phyloP scores from a whole-genome alignment of 2,888 invertebrate genomes.

The Oligia fasciuncula region DNA sequence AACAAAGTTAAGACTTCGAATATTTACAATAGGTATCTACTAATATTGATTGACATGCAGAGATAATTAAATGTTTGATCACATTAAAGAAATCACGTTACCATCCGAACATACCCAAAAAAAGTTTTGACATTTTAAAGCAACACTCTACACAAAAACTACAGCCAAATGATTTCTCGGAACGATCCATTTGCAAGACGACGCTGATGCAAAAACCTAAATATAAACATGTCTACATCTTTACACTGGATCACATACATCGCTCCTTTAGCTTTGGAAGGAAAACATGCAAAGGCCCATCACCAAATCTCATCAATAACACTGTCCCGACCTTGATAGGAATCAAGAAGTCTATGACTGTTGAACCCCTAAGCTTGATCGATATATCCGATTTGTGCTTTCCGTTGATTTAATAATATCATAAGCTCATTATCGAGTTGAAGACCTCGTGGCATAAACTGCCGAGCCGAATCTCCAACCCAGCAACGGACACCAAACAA shows the following conservation, averaged over 20 bases:
- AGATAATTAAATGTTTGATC: neutral
- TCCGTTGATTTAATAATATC: neutral
- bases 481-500: constrained; percentile 14
- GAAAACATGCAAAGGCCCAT: neutral
- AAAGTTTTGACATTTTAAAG: constrained; percentile 33
- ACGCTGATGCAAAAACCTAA: constrained; percentile 38
- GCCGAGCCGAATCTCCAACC: neutral
- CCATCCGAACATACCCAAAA: constrained; percentile 8
- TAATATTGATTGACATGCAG: neutral
- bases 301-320: neutral
- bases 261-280: constrained; percentile 12
- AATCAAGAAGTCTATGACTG: neutral
- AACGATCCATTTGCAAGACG: constrained; percentile 33
- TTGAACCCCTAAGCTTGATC: no score
- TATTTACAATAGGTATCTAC: neutral
- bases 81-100: constrained; percentile 6
- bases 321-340: neutral
- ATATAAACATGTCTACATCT: constrained; percentile 36
- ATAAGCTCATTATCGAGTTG: neutral
- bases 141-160: constrained; percentile 35
- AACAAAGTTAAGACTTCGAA: neutral
- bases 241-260: constrained; percentile 10
- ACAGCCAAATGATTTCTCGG: constrained; percentile 45
- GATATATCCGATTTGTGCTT: neutral
- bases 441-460: neutral